phyloP scores from a whole-genome alignment of 53 echinoderm and acorn worm species.

The Hippasteria phrygiana region DNA sequence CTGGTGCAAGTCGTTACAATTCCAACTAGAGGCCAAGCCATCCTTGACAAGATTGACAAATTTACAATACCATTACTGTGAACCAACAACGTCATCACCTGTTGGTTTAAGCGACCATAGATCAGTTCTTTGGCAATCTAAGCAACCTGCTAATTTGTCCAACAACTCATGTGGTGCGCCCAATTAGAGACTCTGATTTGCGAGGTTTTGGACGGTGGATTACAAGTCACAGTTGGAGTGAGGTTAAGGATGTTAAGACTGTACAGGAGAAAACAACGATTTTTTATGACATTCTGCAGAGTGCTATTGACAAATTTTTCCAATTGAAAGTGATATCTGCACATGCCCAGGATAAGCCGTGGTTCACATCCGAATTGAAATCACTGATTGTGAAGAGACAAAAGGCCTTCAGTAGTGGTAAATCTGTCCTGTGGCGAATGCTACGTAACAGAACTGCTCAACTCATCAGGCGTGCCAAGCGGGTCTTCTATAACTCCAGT shows the following conservation, averaged over 20 bases:
- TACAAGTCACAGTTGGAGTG: neutral
- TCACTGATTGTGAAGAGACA: neutral
- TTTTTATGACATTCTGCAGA: neutral
- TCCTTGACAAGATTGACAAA: constrained; percentile 28
- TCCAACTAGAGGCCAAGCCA: neutral
- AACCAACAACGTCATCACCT: neutral
- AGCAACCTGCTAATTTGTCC: neutral
- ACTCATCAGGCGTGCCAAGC: neutral
- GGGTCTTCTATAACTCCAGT: neutral
- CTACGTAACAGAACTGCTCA: neutral
- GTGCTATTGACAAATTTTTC: constrained; percentile 2
- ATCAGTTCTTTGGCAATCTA: neutral
- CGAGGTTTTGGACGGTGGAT: constrained; percentile 29
- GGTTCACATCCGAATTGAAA: neutral
- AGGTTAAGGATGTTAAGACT: neutral
- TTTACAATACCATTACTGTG: neutral
- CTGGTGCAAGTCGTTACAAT: neutral
- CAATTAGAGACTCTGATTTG: constrained; percentile 29
- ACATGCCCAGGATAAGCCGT: neutral
- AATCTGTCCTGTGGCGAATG: neutral
- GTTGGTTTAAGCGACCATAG: constrained; percentile 40
- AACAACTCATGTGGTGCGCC: constrained; percentile 14
- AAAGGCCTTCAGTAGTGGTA: neutral
- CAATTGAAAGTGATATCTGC: neutral
- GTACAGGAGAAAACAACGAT: neutral